Percentiles rank a stretch among this genome's conserved stretches.
Conservation (phyloP, 2,113 vertebrate genomes). For the Urocolius indicus region DNA sequence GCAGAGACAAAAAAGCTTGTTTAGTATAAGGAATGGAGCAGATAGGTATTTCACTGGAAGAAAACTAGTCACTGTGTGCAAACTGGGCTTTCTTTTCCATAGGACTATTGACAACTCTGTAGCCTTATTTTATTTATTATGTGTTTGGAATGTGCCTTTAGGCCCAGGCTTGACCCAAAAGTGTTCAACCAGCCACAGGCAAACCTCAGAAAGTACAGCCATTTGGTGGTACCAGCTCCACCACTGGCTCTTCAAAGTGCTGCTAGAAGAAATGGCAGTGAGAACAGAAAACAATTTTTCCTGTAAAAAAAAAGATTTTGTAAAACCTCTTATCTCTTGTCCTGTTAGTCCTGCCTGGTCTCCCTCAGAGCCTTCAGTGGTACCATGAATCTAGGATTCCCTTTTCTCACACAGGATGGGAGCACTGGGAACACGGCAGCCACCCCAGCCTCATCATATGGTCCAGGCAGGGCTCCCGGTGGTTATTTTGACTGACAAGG, state of each 20-base stretch:
- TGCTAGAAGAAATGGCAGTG: neutral
- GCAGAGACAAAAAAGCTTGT: conserved; percentile 49
- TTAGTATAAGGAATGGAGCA: conserved; percentile 25
- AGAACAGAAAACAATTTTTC: no score
- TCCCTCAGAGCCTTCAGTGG: neutral
- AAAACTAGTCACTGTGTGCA: neutral
- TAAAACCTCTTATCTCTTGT: neutral
- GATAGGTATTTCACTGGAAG: neutral
- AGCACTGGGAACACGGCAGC: neutral
- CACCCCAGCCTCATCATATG: neutral
- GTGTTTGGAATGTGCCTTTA: neutral
- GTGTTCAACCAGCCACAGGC: neutral
- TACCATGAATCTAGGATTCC: neutral
- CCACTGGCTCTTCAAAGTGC: neutral
- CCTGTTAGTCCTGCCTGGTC: neutral
- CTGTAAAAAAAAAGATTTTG: neutral
- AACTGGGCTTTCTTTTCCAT: neutral
- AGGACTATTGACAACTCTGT: neutral
- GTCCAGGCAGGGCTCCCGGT: accelerated
- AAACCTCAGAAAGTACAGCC: neutral
- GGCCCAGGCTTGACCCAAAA: neutral
- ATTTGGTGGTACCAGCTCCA: neutral
- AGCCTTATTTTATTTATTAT: neutral
- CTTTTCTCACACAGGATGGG: neutral
- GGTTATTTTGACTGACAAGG: neutral